A percentile compares a stretch with the other conserved stretches of the same genome.
Conservation (phyloP, 2,888 invertebrate species). For the Cremastinae sp. region DNA sequence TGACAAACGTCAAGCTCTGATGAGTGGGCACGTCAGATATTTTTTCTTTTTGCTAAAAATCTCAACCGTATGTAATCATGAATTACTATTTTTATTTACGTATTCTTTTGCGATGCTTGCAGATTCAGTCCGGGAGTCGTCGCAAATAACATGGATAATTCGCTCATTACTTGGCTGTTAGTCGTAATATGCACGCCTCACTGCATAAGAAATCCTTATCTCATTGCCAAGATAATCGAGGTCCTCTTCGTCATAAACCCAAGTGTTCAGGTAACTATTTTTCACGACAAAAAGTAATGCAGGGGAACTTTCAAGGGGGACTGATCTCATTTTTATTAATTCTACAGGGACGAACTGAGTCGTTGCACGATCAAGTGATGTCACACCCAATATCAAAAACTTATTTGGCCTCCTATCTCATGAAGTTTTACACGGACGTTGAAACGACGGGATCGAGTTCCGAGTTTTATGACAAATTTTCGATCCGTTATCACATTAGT, state of each 20-base stretch:
- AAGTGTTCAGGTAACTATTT: slow-evolving; percentile 82
- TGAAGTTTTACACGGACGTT: slow-evolving; percentile 99
- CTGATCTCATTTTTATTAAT: slow-evolving; percentile 3
- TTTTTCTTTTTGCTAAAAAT: no score
- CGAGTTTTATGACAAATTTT: slow-evolving; percentile 99
- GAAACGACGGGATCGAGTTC: slow-evolving; percentile 98
- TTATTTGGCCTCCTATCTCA: slow-evolving; percentile 92
- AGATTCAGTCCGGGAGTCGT: slow-evolving; percentile 90
- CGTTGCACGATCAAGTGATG: slow-evolving; percentile 90
- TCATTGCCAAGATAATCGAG: slow-evolving; percentile 97
- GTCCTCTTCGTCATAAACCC: slow-evolving; percentile 91
- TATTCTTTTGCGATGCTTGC: no score
- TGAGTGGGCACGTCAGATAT: no score
- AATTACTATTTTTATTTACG: no score
- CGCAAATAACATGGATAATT: slow-evolving; percentile 89
- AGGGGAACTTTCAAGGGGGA: not conserved
- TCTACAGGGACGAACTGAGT: slow-evolving; percentile 78
- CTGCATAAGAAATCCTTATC: slow-evolving; percentile 97
- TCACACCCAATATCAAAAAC: slow-evolving; percentile 92
- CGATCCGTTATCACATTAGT: slow-evolving; percentile 98
- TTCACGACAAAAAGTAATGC: not conserved
- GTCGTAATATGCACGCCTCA: slow-evolving; percentile 94
- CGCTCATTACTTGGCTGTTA: slow-evolving; percentile 93
- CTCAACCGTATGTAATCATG: no score
- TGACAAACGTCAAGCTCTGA: no score